Evolutionary conservation across 2,888 invertebrate genomes (phyloP), one percentile per base, ranked within the genome.

Genomic region (Aplocera efformata): DNA sequence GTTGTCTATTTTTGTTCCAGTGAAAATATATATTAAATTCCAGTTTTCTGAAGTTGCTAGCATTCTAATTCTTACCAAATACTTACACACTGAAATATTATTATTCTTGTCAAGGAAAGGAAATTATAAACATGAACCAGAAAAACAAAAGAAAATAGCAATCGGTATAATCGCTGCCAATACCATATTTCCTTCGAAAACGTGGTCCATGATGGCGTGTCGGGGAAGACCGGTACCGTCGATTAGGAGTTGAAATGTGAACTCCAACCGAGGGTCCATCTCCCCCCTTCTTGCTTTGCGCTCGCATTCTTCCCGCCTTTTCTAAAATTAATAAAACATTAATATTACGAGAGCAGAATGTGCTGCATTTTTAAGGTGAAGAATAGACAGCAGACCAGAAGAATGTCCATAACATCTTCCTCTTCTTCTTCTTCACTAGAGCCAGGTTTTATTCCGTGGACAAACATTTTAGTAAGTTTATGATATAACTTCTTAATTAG

Each of bases 241-340:
- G 71, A 96, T 94, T 53, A 96, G 89, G 32, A 96, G 90, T 72
- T 96, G 96, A 83, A 96, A 96, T 43, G 95, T 93, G 82, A 96
- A 96, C 86, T 96, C 96, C 90, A 96, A 81, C 48, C 96, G 90
- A 65, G 96, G 96, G 82, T 96, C 96, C 94, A 96, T 96, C 78
- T 96, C 96, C 85, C 96, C 96, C 42, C 96, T 90, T 40, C 96
- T 90, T 7, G 96, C 96, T 70, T 96, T 96, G 60, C 96, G 91
- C 88, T 96, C 96, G 92, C 96, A 96, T 95, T 96, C 96, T 92
- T 96, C 96, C 47, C 96, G 90, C 47, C 96, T 90, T 88, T 88
- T 88, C 88, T 89, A 60, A 1, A 67, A 72, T 49, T 29, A 1
- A 11, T 22, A 1, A 9, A 21, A n/a, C 10, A 27, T 32, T 17